These are phyloP conservation scores for Paramormyrops hopkinsi DNA, from an alignment of 2,797 vertebrate species.

Conservation along the genomic window DNA sequence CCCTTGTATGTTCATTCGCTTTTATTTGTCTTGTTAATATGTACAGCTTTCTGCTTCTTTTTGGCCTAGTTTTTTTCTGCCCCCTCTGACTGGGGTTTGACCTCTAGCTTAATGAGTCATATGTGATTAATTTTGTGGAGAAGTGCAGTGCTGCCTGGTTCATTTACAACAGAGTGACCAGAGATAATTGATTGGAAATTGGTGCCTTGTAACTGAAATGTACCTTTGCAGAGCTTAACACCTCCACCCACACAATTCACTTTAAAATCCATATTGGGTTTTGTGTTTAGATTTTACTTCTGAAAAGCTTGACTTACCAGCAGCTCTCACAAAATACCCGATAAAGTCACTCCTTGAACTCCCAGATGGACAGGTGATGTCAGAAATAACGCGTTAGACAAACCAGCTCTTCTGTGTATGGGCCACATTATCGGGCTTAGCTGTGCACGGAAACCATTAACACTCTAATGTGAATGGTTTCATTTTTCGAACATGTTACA, in stretches of 20 bases:
- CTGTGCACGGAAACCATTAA: neutral
- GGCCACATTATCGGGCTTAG: neutral
- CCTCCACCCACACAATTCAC: neutral
- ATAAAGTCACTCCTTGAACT: neutral
- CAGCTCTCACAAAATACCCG: neutral
- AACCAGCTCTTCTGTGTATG: neutral
- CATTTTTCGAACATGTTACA: neutral
- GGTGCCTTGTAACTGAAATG: conserved; percentile 2
- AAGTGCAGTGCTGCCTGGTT: conserved; percentile 8
- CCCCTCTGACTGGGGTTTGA: conserved; percentile 45
- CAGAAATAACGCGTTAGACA: neutral
- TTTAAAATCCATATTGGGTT: neutral
- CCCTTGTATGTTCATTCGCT: neutral
- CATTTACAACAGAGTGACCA: conserved; percentile 20
- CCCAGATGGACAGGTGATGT: neutral
- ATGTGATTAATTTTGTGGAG: conserved; percentile 28
- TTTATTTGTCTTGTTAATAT: conserved; percentile 14
- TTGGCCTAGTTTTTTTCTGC: neutral
- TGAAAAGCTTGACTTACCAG: neutral
- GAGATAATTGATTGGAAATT: conserved; percentile 37
- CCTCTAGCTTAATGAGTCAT: conserved; percentile 59
- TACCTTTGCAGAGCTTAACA: neutral
- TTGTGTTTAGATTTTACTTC: neutral
- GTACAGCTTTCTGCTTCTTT: neutral
- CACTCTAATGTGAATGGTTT: neutral